Evolutionary conservation across 2,888 invertebrate genomes (phyloP).

Genomic region (Heliconius charithonia): DNA sequence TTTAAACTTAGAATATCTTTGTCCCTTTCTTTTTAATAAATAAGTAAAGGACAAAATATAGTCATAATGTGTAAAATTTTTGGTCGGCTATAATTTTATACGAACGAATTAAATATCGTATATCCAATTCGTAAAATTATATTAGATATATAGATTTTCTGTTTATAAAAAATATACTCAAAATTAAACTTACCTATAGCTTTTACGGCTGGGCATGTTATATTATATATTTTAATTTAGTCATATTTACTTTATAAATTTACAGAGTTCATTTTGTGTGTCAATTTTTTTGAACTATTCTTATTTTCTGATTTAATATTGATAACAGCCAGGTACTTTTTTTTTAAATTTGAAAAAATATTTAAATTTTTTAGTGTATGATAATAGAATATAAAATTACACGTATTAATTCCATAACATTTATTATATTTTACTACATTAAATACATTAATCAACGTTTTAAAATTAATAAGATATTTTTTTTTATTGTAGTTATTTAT

Average conservation of each 20-base stretch:
- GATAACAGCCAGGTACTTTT: conserved; percentile 2
- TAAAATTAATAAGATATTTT: too few species aligned
- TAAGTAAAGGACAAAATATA: conserved; percentile 25
- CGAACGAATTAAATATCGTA: neutral
- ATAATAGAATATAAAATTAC: too few species aligned
- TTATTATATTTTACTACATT: too few species aligned
- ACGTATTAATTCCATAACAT: too few species aligned
- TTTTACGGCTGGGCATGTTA: conserved; percentile 50
- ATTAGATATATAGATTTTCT: neutral
- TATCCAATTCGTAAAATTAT: neutral
- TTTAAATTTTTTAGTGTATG: neutral
- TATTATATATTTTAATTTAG: conserved; percentile 1
- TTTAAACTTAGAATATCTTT: conserved; percentile 59
- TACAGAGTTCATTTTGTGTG: neutral
- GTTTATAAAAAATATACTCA: neutral
- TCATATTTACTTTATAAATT: conserved; percentile 18
- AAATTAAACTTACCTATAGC: conserved; percentile 49
- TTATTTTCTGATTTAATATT: neutral
- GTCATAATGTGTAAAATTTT: neutral
- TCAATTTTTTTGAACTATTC: neutral
- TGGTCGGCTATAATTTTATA: neutral
- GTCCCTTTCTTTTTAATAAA: conserved; percentile 39
- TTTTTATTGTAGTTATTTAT: too few species aligned
- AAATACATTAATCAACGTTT: too few species aligned
- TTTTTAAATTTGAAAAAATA: neutral